These are phyloP conservation scores for Diorhabda elongata DNA, from an alignment of 1,140 invertebrate species.

Conservation along the genomic window DNA sequence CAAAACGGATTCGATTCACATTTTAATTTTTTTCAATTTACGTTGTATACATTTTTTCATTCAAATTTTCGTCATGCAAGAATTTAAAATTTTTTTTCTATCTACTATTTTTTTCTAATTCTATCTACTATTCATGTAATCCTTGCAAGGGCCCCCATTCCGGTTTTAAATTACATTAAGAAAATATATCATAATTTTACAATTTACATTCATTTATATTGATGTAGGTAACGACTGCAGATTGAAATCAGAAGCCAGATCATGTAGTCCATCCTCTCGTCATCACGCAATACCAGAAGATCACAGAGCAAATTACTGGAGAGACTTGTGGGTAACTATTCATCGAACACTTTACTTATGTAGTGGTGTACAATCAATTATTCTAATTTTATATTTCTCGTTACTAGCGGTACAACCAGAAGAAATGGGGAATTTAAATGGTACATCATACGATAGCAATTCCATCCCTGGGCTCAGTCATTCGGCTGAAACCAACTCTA, in stretches of 20 bases:
- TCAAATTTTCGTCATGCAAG: too few species aligned
- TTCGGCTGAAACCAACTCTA: not conserved
- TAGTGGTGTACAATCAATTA: too few species aligned
- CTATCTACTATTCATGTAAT: not conserved
- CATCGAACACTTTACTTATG: too few species aligned
- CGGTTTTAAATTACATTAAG: not conserved
- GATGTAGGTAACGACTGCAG: not conserved
- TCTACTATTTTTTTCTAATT: not conserved
- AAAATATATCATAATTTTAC: conserved; percentile 4
- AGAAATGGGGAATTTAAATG: conserved; percentile 2
- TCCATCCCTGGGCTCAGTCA: not conserved
- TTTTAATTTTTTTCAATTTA: too few species aligned
- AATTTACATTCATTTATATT: too few species aligned
- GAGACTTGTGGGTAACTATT: too few species aligned
- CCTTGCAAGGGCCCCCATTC: not conserved
- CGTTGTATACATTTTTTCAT: too few species aligned
- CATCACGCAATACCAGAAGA: too few species aligned
- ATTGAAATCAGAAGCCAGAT: conserved; percentile 4
- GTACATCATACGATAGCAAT: not conserved
- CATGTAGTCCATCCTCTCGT: conserved; percentile 3
- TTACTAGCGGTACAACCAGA: not conserved
- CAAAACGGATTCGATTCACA: too few species aligned
- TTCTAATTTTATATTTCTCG: too few species aligned
- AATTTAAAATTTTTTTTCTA: not conserved
- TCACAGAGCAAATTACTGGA: too few species aligned